Evolutionary conservation across 1,140 invertebrate species (phyloP).

Genomic region (Drosophila kikkawai): DNA sequence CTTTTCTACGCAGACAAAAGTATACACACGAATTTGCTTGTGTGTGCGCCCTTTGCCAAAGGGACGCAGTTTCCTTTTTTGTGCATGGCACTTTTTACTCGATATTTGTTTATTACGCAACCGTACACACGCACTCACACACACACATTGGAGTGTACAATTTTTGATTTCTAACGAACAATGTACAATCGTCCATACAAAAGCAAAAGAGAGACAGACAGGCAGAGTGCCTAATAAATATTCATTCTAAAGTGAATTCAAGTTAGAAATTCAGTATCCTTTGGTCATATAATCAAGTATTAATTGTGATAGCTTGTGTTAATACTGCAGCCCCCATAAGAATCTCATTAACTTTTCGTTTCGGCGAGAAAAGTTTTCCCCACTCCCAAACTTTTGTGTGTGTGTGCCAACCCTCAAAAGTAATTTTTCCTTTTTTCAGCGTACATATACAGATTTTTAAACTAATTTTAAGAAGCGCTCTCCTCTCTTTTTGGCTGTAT

Average conservation of each 20-base stretch:
- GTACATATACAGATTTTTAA: conserved; percentile 36
- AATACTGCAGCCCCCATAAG: neutral
- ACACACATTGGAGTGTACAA: conserved; percentile 18
- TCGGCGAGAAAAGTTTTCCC: conserved; percentile 23
- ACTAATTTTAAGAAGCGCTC: conserved; percentile 49
- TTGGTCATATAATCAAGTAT: neutral
- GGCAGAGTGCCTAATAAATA: conserved; percentile 4
- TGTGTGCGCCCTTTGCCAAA: conserved; percentile 48
- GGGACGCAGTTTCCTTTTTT: conserved; percentile 78
- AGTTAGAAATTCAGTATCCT: neutral
- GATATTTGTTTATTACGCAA: conserved; percentile 49
- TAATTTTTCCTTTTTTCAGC: conserved; percentile 32
- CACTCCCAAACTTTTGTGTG: conserved; percentile 3
- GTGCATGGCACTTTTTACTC: conserved; percentile 46
- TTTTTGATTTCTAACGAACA: conserved; percentile 58
- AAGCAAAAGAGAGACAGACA: neutral
- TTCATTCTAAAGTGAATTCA: conserved; percentile 9
- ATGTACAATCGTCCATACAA: conserved; percentile 4
- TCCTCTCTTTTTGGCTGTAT: conserved; percentile 22
- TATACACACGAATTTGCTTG: conserved; percentile 41
- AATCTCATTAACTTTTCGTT: conserved; percentile 33
- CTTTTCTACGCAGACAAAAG: conserved; percentile 36
- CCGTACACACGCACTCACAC: conserved; percentile 39
- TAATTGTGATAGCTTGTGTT: neutral
- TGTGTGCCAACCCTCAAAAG: conserved; percentile 43